Percentiles rank a stretch among this genome's conserved stretches.
Evolutionary conservation across 2,888 invertebrate species (phyloP).

Genomic region (Caenorhabditis sulstoni): DNA sequence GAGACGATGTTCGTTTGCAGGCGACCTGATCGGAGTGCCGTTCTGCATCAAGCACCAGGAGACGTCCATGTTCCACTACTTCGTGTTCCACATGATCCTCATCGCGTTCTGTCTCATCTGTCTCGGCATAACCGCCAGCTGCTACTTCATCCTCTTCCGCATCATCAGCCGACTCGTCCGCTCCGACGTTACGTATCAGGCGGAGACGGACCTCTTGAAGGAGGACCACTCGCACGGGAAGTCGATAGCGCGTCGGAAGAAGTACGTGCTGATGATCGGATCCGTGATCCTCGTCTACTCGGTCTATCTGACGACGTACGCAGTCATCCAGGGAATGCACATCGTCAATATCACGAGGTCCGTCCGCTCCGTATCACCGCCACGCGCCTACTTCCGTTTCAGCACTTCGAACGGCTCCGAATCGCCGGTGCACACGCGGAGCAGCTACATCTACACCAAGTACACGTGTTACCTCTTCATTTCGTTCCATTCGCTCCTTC

Average conservation of each 20-base stretch:
- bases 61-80: slow-evolving; percentile 56
- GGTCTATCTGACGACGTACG: slow-evolving; percentile 70
- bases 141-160: slow-evolving; percentile 67
- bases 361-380: neutral
- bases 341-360: slow-evolving; percentile 60
- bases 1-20: slow-evolving; percentile 10
- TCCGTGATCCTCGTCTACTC: slow-evolving; percentile 72
- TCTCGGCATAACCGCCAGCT: slow-evolving; percentile 67
- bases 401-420: slow-evolving; percentile 43
- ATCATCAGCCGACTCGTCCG: slow-evolving; percentile 61
- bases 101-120: slow-evolving; percentile 70
- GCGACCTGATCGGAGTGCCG: slow-evolving; percentile 33
- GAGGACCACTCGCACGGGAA: slow-evolving; percentile 53
- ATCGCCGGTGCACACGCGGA: slow-evolving; percentile 35
- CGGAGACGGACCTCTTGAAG: slow-evolving; percentile 52
- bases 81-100: slow-evolving; percentile 61
- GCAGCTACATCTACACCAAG: slow-evolving; percentile 55
- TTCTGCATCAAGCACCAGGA: slow-evolving; percentile 58
- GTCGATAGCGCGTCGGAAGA: slow-evolving; percentile 63
- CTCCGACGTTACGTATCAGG: slow-evolving; percentile 56
- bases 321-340: slow-evolving; percentile 68
- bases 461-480: slow-evolving; percentile 67
- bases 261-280: slow-evolving; percentile 75
- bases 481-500: slow-evolving; percentile 71
- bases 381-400: neutral